These are phyloP conservation scores for Tragopan temminckii DNA, from an alignment of 2,797 vertebrate genomes.

Conservation along the genomic window DNA sequence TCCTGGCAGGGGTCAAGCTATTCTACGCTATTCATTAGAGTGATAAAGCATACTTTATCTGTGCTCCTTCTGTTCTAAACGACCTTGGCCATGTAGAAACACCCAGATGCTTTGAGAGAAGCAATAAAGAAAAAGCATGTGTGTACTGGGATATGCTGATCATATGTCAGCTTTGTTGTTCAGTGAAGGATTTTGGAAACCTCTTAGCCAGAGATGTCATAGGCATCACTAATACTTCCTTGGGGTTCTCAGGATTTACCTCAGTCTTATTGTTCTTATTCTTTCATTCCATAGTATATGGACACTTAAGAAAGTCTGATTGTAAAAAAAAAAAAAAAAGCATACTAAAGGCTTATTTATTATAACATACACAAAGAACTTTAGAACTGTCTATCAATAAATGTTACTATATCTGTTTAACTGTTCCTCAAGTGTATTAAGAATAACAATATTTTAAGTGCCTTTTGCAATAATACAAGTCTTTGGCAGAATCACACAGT, in stretches of 20 bases:
- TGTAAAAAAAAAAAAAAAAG: background rate
- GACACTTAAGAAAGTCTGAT: fast-evolving
- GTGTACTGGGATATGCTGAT: background rate
- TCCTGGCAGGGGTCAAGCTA: background rate
- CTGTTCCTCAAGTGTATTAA: background rate
- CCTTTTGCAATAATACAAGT: background rate
- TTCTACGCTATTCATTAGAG: background rate
- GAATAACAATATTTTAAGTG: background rate
- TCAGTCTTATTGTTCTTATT: background rate
- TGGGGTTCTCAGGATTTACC: background rate
- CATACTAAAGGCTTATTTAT: background rate
- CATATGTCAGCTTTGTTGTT: background rate
- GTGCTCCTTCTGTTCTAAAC: background rate
- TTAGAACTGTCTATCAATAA: background rate
- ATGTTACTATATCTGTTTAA: background rate
- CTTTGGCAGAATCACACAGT: background rate
- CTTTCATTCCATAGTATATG: background rate
- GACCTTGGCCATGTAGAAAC: background rate
- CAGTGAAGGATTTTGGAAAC: background rate
- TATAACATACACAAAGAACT: background rate
- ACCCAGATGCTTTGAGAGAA: background rate
- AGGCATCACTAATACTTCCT: fast-evolving
- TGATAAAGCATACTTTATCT: background rate
- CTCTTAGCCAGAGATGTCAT: background rate
- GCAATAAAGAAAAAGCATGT: background rate